phyloP scores from a whole-genome alignment of 2,888 invertebrate species.

The Brachyptera risi region DNA sequence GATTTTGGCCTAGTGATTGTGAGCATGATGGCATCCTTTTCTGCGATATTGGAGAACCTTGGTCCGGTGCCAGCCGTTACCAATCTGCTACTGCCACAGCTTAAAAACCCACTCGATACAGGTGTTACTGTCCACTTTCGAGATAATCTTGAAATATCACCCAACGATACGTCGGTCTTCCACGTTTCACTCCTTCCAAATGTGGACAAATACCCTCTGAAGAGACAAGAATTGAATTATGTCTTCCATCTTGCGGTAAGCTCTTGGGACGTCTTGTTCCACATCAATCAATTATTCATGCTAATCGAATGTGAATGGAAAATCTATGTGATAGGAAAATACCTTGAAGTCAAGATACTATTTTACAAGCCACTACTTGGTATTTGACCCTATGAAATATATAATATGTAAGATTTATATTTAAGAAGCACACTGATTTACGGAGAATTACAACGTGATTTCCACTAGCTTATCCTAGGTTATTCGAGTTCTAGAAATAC shows the following conservation, averaged over 20 bases:
- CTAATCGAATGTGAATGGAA: too few relatives aligned
- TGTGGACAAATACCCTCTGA: slow-evolving; percentile 44
- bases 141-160: slow-evolving; percentile 45
- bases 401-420: too few relatives aligned
- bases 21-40: slow-evolving; percentile 46
- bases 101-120: slow-evolving; percentile 35
- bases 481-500: too few relatives aligned
- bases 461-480: too few relatives aligned
- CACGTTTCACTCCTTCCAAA: slow-evolving; percentile 53
- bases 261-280: too few relatives aligned
- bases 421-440: too few relatives aligned
- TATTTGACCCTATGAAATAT: too few relatives aligned
- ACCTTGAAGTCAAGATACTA: too few relatives aligned
- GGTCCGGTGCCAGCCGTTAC: slow-evolving; percentile 51
- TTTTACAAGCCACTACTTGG: too few relatives aligned
- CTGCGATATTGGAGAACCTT: slow-evolving; percentile 52
- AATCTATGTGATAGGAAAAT: too few relatives aligned
- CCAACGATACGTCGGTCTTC: slow-evolving; percentile 50
- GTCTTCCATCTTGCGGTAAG: slow-evolving; percentile 50
- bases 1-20: slow-evolving; percentile 56
- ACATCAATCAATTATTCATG: too few relatives aligned
- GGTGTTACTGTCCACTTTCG: slow-evolving; percentile 42
- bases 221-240: slow-evolving; percentile 45
- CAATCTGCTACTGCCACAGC: slow-evolving; percentile 41
- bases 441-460: too few relatives aligned